Evolutionary conservation across 2,888 invertebrate genomes (phyloP), one percentile per base, ranked within the genome.

Genomic region (Xanthia icteritia): DNA sequence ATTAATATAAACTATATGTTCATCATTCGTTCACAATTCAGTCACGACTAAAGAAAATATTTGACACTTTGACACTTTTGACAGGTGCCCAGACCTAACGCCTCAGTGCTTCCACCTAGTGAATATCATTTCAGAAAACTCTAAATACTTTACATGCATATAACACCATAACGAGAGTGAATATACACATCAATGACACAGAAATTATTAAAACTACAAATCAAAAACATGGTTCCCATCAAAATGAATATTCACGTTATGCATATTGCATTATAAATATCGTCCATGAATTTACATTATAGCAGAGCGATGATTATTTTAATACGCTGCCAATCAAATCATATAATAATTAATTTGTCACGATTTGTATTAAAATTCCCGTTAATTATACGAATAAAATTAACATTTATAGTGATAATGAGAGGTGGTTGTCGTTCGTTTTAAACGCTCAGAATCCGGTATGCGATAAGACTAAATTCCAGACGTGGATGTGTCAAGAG

Each of bases 321-420:
- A 88, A 89, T 87, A 86, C 79, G 72, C 77, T 87, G 87, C 89
- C 90, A 88, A 90, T 92, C 90, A 89, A 88, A 87, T 82, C 79
- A 80, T 42, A 85, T 82, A 90, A 90, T 91, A 91, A 92, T 92
- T 91, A 92, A 90, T 90, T 91, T 90, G 89, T 91, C 89, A 91
- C 88, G 90, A 90, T 91, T 89, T 83, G 39, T 88, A 88, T 88
- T 88, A 83, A 86, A 83, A 88, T 83, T 67, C 79, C 81, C 63
- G 76, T 85, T 88, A 85, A 88, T 88, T 85, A 82, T 86, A 72
- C 60, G 82, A 70, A 85, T 77, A 65, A 77, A 82, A 87, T 87
- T 87, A 82, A 79, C 88, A 87, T 87, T 77, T 81, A 64, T 58
- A 73, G 45, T 73, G 84, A 45, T 84, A 77, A 81, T 74, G 76